Percentiles rank a stretch among this genome's conserved stretches.
These are phyloP conservation scores for Caenorhabditis zanzibari DNA, from an alignment of 2,888 invertebrate species.

Conservation along the genomic window DNA sequence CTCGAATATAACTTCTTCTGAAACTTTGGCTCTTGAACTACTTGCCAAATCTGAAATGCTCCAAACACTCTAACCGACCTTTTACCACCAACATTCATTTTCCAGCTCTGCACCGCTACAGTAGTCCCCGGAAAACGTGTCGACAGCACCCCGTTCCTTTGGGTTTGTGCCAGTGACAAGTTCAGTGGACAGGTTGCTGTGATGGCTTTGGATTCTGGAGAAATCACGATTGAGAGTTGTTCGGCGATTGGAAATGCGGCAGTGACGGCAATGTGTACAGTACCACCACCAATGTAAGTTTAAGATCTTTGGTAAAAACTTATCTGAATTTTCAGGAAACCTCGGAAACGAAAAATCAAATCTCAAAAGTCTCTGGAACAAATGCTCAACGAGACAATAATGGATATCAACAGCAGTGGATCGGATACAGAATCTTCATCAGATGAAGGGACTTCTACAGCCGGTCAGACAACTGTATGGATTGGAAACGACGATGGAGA, in stretches of 20 bases:
- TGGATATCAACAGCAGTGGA: constrained; percentile 65
- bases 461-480: constrained; percentile 77
- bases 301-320: neutral
- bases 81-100: too few species aligned
- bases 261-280: constrained; percentile 76
- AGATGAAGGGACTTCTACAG: constrained; percentile 66
- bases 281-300: constrained; percentile 72
- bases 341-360: constrained; percentile 66
- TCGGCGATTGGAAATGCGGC: constrained; percentile 78
- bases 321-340: constrained; percentile 36
- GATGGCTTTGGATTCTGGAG: constrained; percentile 71
- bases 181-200: constrained; percentile 79
- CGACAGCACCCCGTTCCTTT: constrained; percentile 76
- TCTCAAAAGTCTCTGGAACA: constrained; percentile 69
- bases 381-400: constrained; percentile 50
- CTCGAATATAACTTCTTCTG: too few species aligned
- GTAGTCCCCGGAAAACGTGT: constrained; percentile 76
- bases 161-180: constrained; percentile 78
- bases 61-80: too few species aligned
- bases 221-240: constrained; percentile 75
- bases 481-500: constrained; percentile 82
- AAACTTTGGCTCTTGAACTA: too few species aligned
- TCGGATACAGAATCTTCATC: constrained; percentile 68
- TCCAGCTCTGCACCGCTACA: constrained; percentile 75
- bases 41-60: too few species aligned